Base-by-base conservation (phyloP, 2,797 vertebrate genomes). In the Acanthurus lineatus region DNA sequence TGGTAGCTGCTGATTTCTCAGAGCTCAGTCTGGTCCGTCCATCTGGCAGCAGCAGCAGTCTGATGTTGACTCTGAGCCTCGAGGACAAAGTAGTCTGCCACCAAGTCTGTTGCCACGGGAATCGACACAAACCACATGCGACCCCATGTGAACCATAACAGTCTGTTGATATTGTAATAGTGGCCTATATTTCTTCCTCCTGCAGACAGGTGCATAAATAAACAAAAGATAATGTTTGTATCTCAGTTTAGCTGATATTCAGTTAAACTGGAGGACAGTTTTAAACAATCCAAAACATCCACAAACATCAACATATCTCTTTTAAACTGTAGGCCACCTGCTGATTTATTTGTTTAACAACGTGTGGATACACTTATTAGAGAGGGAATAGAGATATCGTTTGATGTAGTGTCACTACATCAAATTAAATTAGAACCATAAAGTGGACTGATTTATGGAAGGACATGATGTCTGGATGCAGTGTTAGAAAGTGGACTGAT, bases 21-120 rank as follows among this genome's bases (percentile, higher is more conserved):
- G 45, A 57, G 56, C 20, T 54, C 11, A 7, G 38, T 1, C 12
- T 9, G 63, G 22, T 63, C 72, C 61, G 56, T 73, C 62, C 16
- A 35, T 79, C 62, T 75, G 73, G 79, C 76, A 69, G 74, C 69
- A 48, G 40, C 49, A 20, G 70, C 53, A 38, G 58, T 35, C 56
- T 63, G 59, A 61, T 75, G 62, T 75, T 86, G 73, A 79, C 62
- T 38, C 67, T 76, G 63, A 53, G 47, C 17, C 60, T 69, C 10
- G 17, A 57, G 63, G 60, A 79, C 48, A 61, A 66, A 76, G 58
- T 49, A 48, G 6, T 7, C 32, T 52, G 47, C 47, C 64, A 56
- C 28, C 22, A 61, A 60, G 44, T 58, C 47, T 52, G 53, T 45
- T 79, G 53, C 32, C 62, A 49, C 14, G n/a, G 4, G 53, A 81